These are phyloP conservation scores for Adelognathus sp. DNA, from an alignment of 2,888 invertebrate species.

Conservation along the genomic window DNA sequence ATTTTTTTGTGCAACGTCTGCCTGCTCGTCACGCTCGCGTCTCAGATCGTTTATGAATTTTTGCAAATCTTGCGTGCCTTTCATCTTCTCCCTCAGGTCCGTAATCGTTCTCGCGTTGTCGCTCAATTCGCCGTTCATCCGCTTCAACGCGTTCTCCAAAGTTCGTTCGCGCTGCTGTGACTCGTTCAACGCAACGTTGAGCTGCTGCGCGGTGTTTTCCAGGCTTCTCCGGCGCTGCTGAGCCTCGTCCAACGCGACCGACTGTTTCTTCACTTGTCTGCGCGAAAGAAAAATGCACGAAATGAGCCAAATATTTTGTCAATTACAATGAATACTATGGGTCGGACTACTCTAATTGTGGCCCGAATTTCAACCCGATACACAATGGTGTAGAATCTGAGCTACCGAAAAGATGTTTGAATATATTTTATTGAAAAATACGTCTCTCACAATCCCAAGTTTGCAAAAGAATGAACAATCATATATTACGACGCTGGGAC, in stretches of 20 bases:
- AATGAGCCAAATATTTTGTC: too few species aligned
- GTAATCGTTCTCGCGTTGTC: constrained; percentile 54
- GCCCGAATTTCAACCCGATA: too few species aligned
- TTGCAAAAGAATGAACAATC: too few species aligned
- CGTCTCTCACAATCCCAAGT: too few species aligned
- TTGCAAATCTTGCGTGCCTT: constrained; percentile 58
- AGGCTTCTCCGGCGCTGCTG: constrained; percentile 47
- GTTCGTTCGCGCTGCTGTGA: constrained; percentile 54
- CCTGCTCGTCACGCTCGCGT: constrained; percentile 65
- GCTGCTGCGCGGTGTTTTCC: constrained; percentile 56
- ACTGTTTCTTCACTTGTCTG: constrained; percentile 66
- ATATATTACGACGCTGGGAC: too few species aligned
- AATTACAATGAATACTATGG: too few species aligned
- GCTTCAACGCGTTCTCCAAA: constrained; percentile 53
- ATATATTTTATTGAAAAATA: too few species aligned
- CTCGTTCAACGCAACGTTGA: constrained; percentile 56
- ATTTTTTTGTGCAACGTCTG: constrained; percentile 64
- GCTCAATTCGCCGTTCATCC: constrained; percentile 57
- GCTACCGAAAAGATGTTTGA: too few species aligned
- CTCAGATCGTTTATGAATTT: constrained; percentile 62
- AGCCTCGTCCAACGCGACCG: constrained; percentile 59
- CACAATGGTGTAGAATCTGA: too few species aligned
- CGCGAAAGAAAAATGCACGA: constrained; percentile 15
- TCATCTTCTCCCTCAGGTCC: constrained; percentile 58
- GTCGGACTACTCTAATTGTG: too few species aligned